A percentile compares a stretch with the other conserved stretches of the same genome.
Conservation (phyloP, 2,113 vertebrate species). For the Mesoclemmys tuberculata region DNA sequence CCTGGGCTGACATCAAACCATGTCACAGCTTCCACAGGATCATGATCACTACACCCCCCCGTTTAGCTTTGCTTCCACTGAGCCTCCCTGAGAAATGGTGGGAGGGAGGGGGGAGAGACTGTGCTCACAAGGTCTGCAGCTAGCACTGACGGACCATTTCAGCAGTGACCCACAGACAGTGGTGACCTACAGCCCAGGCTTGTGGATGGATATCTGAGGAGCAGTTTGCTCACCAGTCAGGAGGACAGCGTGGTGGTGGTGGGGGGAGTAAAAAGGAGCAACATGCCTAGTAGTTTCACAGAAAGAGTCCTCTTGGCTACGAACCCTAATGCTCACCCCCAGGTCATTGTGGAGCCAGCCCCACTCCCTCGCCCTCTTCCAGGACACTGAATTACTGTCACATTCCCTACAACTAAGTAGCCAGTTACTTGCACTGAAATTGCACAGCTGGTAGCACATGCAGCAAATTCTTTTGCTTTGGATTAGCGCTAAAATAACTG, state of each 20-base stretch:
- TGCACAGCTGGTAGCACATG: not conserved
- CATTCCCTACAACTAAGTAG: not conserved
- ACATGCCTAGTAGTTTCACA: fast-evolving
- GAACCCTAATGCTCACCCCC: not conserved
- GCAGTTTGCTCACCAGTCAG: not conserved
- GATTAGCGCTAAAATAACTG: not conserved
- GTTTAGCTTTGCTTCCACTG: not conserved
- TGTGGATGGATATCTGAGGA: not conserved
- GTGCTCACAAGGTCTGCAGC: not conserved
- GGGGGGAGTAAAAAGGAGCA: not conserved
- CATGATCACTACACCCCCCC: not conserved
- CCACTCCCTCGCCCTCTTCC: not conserved
- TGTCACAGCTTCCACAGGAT: not conserved
- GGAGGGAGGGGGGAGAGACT: fast-evolving
- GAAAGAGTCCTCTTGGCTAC: not conserved
- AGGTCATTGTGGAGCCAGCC: fast-evolving
- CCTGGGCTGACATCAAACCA: fast-evolving
- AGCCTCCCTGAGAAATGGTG: not conserved
- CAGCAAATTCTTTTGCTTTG: not conserved
- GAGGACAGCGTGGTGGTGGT: not conserved
- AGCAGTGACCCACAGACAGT: not conserved
- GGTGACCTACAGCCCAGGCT: not conserved
- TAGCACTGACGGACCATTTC: not conserved
- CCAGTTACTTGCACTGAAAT: not conserved
- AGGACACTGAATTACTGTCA: not conserved